Conservation (phyloP, 2,888 invertebrate genomes). For the Cryptocheilus praepositus region DNA sequence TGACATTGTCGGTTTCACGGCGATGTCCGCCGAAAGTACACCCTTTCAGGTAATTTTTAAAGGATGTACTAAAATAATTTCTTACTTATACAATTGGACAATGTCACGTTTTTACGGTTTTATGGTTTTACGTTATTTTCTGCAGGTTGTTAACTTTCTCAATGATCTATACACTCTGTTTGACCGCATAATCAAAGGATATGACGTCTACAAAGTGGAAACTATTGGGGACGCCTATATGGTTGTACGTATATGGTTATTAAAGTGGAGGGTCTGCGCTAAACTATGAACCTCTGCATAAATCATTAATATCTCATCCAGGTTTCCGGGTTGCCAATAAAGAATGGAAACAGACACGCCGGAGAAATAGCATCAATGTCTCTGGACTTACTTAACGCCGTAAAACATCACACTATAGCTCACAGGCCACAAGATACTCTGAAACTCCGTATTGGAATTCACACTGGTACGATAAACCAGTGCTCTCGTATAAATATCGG, state of each 20-base stretch:
- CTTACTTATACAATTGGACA: too few relatives aligned
- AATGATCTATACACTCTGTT: conserved; percentile 98
- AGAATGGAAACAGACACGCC: conserved; percentile 90
- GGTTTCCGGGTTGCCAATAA: conserved; percentile 92
- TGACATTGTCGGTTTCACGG: conserved; percentile 97
- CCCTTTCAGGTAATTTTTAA: conserved; percentile 83
- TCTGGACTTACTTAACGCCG: conserved; percentile 88
- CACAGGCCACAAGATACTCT: conserved; percentile 93
- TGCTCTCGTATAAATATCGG: neutral
- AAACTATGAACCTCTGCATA: neutral
- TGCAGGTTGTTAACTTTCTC: conserved; percentile 93
- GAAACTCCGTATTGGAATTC: conserved; percentile 93
- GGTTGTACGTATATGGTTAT: conserved; percentile 78
- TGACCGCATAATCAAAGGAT: conserved; percentile 96
- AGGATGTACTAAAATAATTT: too few relatives aligned
- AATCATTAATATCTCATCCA: conserved; percentile 65
- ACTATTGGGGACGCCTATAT: conserved; percentile 92
- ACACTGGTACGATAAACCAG: conserved; percentile 80
- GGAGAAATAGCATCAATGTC: conserved; percentile 97
- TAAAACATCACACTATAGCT: conserved; percentile 90
- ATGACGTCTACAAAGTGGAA: conserved; percentile 98
- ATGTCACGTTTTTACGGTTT: too few relatives aligned
- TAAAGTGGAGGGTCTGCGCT: neutral
- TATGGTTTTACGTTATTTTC: conserved; percentile 24
- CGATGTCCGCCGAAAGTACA: conserved; percentile 95